phyloP scores from a whole-genome alignment of 2,888 invertebrate species.

The Ormyrus rosae region DNA sequence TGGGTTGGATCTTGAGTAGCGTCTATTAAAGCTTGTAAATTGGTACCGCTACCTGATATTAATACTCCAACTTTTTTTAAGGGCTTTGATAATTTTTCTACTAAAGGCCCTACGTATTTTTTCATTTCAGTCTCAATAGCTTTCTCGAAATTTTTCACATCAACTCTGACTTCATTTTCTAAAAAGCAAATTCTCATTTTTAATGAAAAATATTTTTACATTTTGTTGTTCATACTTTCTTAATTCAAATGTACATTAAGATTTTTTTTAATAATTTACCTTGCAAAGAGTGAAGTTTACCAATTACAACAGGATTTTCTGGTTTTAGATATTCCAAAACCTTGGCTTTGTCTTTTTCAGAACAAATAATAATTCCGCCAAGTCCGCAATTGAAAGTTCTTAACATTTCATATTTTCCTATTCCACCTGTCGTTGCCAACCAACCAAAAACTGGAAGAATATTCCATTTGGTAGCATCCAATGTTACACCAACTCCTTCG shows the following conservation, averaged over 20 bases:
- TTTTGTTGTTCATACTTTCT: too few relatives aligned
- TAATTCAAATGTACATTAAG: conserved; percentile 1
- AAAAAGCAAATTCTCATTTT: conserved; percentile 47
- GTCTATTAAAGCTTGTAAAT: conserved; percentile 91
- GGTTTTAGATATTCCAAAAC: conserved; percentile 75
- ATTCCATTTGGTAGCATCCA: conserved; percentile 85
- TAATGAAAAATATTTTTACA: not conserved
- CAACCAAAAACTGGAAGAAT: conserved; percentile 91
- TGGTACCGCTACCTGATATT: conserved; percentile 92
- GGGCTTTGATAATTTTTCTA: conserved; percentile 68
- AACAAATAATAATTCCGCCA: conserved; percentile 89
- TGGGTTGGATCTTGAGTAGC: conserved; percentile 83
- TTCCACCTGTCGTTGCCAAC: conserved; percentile 87
- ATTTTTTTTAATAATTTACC: conserved; percentile 45
- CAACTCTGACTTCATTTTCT: conserved; percentile 79
- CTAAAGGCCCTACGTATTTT: conserved; percentile 74
- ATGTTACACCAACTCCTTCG: conserved; percentile 79
- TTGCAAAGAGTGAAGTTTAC: conserved; percentile 70
- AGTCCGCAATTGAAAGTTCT: conserved; percentile 97
- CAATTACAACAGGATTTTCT: conserved; percentile 75
- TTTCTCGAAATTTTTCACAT: conserved; percentile 84
- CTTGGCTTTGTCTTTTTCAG: conserved; percentile 78
- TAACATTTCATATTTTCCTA: conserved; percentile 88
- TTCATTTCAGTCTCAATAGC: conserved; percentile 80
- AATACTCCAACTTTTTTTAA: conserved; percentile 88